Percentiles rank a stretch among this genome's conserved stretches.
Conservation (phyloP, 2,888 invertebrate species). For the Caenorhabditis sp. region DNA sequence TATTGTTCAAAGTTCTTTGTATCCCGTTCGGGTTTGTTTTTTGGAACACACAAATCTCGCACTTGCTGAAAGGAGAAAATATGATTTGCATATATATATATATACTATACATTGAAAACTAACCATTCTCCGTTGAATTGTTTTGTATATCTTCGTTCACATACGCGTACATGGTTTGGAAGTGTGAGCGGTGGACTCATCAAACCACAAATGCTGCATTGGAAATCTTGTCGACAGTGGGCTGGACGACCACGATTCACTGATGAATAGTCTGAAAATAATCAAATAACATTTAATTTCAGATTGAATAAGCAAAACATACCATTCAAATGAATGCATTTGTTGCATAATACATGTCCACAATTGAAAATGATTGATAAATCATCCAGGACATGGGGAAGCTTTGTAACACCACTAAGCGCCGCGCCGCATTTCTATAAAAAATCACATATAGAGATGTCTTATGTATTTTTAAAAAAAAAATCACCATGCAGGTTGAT, state of each 20-base stretch:
- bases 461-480: background rate
- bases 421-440: background rate
- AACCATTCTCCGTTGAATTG: background rate
- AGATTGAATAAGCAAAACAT: too few relatives aligned
- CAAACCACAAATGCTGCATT: slow-evolving; percentile 2
- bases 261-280: background rate
- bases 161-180: background rate
- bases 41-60: background rate
- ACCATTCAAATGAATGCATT: slow-evolving; percentile 5
- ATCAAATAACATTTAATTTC: too few relatives aligned
- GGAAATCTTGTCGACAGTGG: slow-evolving; percentile 5
- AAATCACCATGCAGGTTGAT: slow-evolving; percentile 1
- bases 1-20: background rate
- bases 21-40: background rate
- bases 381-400: background rate
- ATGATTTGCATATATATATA: background rate
- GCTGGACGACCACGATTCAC: background rate
- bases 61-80: background rate
- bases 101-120: background rate
- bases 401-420: background rate
- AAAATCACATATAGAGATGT: background rate
- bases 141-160: background rate
- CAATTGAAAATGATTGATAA: slow-evolving; percentile 4
- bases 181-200: slow-evolving; percentile 1
- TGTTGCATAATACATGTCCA: slow-evolving; percentile 2